Conservation (phyloP, 2,888 invertebrate genomes). For the Lamellibrachia satsuma region DNA sequence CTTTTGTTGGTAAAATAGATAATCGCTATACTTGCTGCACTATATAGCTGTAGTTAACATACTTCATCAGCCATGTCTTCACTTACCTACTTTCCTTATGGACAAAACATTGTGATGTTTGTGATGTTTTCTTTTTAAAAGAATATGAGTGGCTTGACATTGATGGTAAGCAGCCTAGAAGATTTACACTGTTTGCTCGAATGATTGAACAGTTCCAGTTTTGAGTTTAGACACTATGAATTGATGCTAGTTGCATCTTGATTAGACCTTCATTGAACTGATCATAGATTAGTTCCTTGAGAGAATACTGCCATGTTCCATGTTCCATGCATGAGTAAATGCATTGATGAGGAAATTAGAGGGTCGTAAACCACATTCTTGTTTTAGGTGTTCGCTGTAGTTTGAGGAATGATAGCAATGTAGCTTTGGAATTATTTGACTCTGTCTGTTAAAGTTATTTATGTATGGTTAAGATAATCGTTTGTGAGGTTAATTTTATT, state of each 20-base stretch:
- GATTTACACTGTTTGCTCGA: not conserved
- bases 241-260: slow-evolving; percentile 11
- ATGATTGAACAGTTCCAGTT: slow-evolving; percentile 2
- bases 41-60: too few species aligned
- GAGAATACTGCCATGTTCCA: not conserved
- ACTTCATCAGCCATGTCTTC: too few species aligned
- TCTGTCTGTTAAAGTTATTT: too few species aligned
- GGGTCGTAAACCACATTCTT: not conserved
- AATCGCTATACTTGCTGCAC: too few species aligned
- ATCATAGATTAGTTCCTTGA: not conserved
- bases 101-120: not conserved
- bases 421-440: not conserved
- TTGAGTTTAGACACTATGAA: not conserved
- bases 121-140: not conserved
- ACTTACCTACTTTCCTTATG: too few species aligned
- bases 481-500: too few species aligned
- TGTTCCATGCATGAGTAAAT: not conserved
- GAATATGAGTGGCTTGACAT: slow-evolving; percentile 17
- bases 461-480: too few species aligned
- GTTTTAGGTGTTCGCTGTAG: not conserved
- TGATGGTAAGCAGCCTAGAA: not conserved
- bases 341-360: not conserved
- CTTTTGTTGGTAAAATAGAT: not conserved
- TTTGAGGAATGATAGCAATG: not conserved
- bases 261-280: not conserved